These are phyloP conservation scores for Clupea harengus DNA, from an alignment of 2,113 vertebrate genomes.

Conservation along the genomic window DNA sequence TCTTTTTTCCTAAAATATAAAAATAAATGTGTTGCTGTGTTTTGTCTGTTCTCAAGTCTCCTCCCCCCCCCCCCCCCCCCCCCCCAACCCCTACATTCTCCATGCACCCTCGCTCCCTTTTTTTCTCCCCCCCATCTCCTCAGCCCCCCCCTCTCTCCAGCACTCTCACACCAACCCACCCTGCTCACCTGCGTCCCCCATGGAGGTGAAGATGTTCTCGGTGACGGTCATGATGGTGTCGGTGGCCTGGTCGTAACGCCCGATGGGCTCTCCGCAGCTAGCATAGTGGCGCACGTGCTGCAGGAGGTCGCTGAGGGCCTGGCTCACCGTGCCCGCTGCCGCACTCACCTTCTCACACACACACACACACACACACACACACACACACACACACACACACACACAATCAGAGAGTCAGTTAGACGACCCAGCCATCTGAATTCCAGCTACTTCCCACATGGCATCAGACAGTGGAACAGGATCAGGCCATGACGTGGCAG, in stretches of 20 bases:
- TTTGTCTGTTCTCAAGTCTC: too few species aligned
- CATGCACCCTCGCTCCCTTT: neutral
- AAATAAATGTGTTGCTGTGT: neutral
- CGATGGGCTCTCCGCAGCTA: constrained; percentile 93
- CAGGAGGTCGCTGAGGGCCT: constrained; percentile 90
- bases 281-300: constrained; percentile 95
- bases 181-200: constrained; percentile 96
- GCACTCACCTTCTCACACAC: constrained; percentile 76
- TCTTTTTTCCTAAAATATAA: neutral
- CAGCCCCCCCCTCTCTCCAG: neutral
- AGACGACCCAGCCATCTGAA: too few species aligned
- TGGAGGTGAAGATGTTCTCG: constrained; percentile 98
- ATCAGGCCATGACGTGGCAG: too few species aligned
- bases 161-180: neutral
- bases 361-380: neutral
- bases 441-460: too few species aligned
- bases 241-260: constrained; percentile 97
- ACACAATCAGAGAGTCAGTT: neutral
- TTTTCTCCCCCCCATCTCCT: neutral
- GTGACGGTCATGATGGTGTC: constrained; percentile 99
- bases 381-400: constrained; percentile 1
- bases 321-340: constrained; percentile 87
- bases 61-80: too few species aligned
- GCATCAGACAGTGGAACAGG: too few species aligned
- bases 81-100: neutral